phyloP scores from a whole-genome alignment of 2,888 invertebrate genomes.

The Pyrrhosoma nymphula region DNA sequence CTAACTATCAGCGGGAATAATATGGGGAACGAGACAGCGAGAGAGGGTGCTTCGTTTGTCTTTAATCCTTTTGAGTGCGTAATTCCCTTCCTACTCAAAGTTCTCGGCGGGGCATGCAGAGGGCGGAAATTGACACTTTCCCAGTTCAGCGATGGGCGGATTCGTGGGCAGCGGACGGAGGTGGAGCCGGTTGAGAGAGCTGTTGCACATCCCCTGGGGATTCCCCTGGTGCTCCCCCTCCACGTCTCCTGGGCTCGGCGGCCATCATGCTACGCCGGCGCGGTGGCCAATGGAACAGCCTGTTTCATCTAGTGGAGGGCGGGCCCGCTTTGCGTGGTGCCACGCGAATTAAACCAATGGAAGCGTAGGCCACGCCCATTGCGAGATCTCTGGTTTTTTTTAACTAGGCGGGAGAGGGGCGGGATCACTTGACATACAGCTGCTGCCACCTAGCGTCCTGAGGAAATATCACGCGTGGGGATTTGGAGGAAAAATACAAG shows the following conservation, averaged over 20 bases:
- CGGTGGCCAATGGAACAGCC: conserved; percentile 43
- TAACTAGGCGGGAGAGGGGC: conserved; percentile 52
- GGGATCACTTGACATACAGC: conserved; percentile 40
- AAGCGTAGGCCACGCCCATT: conserved; percentile 41
- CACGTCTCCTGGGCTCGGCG: not conserved
- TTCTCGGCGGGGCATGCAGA: conserved; percentile 52
- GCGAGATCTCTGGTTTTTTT: not conserved
- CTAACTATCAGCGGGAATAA: conserved; percentile 14
- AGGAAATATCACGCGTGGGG: not conserved
- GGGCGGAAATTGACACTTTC: conserved; percentile 64
- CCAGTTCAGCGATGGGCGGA: not conserved
- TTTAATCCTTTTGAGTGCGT: conserved; percentile 47
- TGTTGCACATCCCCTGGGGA: conserved; percentile 6
- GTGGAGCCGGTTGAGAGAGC: not conserved
- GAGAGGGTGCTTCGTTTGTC: conserved; percentile 29
- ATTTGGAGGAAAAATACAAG: conserved; percentile 42
- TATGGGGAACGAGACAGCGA: conserved; percentile 8
- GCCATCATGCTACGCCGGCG: conserved; percentile 49
- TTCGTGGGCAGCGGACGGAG: not conserved
- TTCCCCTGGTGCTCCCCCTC: not conserved
- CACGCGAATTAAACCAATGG: conserved; percentile 40
- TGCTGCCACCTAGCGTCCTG: conserved; percentile 45
- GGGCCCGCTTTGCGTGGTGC: conserved; percentile 40
- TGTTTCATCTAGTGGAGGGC: not conserved
- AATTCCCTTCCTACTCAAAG: conserved; percentile 49